Evolutionary conservation across 2,797 vertebrate species (phyloP).

Genomic region (Sebastes steindachneri): DNA sequence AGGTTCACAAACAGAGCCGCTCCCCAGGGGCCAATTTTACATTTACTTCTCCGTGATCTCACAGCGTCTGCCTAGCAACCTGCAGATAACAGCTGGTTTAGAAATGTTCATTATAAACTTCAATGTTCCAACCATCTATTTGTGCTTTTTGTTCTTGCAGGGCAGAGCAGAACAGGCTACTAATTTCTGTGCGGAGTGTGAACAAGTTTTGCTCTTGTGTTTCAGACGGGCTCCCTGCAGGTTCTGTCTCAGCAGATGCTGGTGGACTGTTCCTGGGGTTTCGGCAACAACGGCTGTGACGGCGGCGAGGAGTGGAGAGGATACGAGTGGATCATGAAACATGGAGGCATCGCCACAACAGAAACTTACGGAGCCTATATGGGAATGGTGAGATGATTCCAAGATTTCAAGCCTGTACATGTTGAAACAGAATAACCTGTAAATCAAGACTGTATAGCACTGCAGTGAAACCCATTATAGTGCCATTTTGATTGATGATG

Average conservation of each 20-base stretch:
- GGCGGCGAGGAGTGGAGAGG: conserved; percentile 88
- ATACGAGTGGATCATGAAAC: conserved; percentile 88
- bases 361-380: conserved; percentile 85
- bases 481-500: no score
- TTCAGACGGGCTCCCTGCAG: conserved; percentile 81
- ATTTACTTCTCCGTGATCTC: not conserved
- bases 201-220: not conserved
- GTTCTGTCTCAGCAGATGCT: conserved; percentile 88
- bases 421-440: not conserved
- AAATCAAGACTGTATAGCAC: not conserved
- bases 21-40: conserved; percentile 15
- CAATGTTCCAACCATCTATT: not conserved
- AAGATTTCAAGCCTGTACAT: not conserved
- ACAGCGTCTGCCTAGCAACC: conserved; percentile 25
- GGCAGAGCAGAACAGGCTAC: not conserved
- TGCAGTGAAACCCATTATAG: not conserved
- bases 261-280: conserved; percentile 87
- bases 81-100: conserved; percentile 21
- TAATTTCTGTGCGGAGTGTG: not conserved
- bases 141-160: not conserved
- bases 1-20: conserved; percentile 49
- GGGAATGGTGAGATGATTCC: conserved; percentile 81
- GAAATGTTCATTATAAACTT: not conserved
- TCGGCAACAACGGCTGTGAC: conserved; percentile 87
- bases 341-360: conserved; percentile 85